These are phyloP conservation scores for Heliocidaris erythrogramma DNA, from an alignment of 35 echinoderm and acorn worm genomes.

Conservation along the genomic window DNA sequence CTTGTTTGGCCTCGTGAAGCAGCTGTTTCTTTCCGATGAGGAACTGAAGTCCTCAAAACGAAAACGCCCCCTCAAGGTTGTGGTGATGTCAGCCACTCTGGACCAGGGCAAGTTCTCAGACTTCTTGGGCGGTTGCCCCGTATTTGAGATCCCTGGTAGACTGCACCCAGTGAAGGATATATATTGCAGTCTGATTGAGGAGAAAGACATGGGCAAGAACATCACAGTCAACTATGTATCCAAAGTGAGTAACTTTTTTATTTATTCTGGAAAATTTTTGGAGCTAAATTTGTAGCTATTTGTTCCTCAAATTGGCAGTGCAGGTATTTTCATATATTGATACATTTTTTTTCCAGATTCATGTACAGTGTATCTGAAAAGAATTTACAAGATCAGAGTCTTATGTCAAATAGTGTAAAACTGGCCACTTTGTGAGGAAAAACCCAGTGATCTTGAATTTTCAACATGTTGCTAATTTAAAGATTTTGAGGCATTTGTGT, in stretches of 20 bases:
- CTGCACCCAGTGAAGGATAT: constrained; percentile 85
- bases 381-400: background rate
- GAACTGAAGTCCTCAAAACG: constrained; percentile 47
- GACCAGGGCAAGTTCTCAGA: constrained; percentile 85
- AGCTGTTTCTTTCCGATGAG: constrained; percentile 73
- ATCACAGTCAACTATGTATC: constrained; percentile 86
- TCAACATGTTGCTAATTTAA: too few species aligned
- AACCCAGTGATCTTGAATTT: too few species aligned
- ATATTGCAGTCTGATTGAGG: constrained; percentile 78
- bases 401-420: too few species aligned
- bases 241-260: constrained; percentile 61
- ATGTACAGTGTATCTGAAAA: background rate
- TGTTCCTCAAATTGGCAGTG: too few species aligned
- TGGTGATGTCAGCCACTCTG: constrained; percentile 90
- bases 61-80: constrained; percentile 64
- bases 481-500: too few species aligned
- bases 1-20: constrained; percentile 92
- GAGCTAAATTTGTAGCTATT: too few species aligned
- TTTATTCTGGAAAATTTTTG: too few species aligned
- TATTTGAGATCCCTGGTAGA: constrained; percentile 89
- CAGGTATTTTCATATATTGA: too few species aligned
- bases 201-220: constrained; percentile 72
- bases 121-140: constrained; percentile 70
- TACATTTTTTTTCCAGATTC: background rate
- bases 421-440: background rate